Evolutionary conservation across 2,888 invertebrate genomes (phyloP), one percentile per base, ranked within the genome.

Genomic region (Tupiocoris notatus): DNA sequence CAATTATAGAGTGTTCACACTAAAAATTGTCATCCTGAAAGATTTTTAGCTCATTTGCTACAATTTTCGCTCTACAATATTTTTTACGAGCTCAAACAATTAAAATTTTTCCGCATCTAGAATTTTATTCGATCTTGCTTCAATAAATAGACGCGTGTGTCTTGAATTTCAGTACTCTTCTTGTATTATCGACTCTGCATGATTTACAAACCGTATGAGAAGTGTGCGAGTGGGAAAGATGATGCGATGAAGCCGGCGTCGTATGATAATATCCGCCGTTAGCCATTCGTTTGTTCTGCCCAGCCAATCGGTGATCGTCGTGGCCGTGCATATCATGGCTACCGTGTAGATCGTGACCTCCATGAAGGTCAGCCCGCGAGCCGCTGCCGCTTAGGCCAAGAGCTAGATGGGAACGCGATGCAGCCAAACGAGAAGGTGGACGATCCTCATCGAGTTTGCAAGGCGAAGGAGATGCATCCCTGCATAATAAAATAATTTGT

Each of bases 191-290:
- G n/a, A n/a, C n/a, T n/a, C n/a, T n/a, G n/a, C n/a, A n/a, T n/a
- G n/a, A n/a, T n/a, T n/a, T n/a, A 39, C 71, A 25, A 1, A 71
- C 71, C 71, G 71, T 62, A 25, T 71, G 71, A 21, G 71, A 71
- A 84, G 83, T 77, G 74, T 79, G 80, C 85, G 86, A 81, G 89
- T 89, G 77, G 63, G 75, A 78, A 65, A 61, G 79, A 79, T 79
- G 75, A 68, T 77, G 76, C 1, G 76, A 39, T 3, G 67, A 77
- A 23, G 77, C 71, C 6, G 71, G 71, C 2, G 71, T 62, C 22
- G 71, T 71, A 39, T 71, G 71, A 66, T 79, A 78, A 63, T 79
- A 77, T 61, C 78, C 75, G 9, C 79, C 77, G 65, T 79, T 78
- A 54, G 77, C 70, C 63, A 77, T 76, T 17, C 75, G 25, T 56